Evolutionary conservation across 2,113 vertebrate species (phyloP), one percentile per base, ranked within the genome.

Genomic region (Triplophysa rosa): DNA sequence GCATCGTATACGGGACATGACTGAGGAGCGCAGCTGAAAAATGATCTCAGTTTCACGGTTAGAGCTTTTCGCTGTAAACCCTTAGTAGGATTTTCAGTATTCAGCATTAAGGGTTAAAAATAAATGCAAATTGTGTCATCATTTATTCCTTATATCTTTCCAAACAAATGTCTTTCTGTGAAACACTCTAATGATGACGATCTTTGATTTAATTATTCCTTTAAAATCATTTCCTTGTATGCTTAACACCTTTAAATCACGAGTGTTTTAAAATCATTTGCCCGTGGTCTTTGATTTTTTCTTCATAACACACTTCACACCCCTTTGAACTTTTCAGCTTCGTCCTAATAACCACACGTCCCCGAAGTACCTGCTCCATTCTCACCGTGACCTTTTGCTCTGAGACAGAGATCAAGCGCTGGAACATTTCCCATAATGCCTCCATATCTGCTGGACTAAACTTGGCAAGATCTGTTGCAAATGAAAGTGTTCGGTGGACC

Each of bases 351-450:
- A 40, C 68, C 29, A 21, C 29, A 29, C 13, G 68, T 58, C 68
- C 68, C 68, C 52, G 19, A 71, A 71, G 68, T 21, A 19, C 19
- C 19, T 37, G 13, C 29, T 56, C 17, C 29, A n/a, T 58, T 71
- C 68, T 58, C n/a, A 19, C 19, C n/a, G 6, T 71, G 52, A 71
- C 68, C 68, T 65, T 49, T 54, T 49, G 21, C 24, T 29, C 63
- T 77, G n/a, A 17, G n/a, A 67, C 26, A 58, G 23, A 16, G n/a
- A 71, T 29, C 21, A 24, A 61, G n/a, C 58, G 33, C 58, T 72
- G 54, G 33, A 72, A 72, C 70, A 61, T 72, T 72, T 72, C 70
- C 70, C 70, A 59, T 11, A 72, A 72, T 42, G n/a, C 52, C 33
- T 33, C 33, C 33, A 17, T 37, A 40, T 13, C 29, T 61, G 54